phyloP scores from a whole-genome alignment of 2,888 invertebrate species.

The Parthenolecanium corni region DNA sequence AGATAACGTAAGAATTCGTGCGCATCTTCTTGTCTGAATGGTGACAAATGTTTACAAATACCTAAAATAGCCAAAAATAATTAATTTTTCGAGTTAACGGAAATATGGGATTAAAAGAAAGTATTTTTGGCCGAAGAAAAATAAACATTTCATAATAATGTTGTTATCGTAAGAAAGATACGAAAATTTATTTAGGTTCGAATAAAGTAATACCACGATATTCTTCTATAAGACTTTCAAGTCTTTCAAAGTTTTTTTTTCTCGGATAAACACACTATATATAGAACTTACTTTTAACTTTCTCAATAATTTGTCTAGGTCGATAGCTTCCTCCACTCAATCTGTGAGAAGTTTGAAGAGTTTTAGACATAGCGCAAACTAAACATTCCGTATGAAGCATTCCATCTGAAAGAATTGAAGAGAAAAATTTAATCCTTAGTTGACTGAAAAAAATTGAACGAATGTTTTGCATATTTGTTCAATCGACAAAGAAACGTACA shows the following conservation, averaged over 20 bases:
- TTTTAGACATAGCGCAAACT: constrained; percentile 74
- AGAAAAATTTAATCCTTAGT: too few species aligned
- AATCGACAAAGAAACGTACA: too few species aligned
- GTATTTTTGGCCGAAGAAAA: too few species aligned
- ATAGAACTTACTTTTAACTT: constrained; percentile 51
- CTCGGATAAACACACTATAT: too few species aligned
- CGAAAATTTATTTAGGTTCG: too few species aligned
- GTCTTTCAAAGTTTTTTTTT: neutral
- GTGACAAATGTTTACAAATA: constrained; percentile 72
- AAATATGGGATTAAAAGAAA: neutral
- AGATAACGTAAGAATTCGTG: constrained; percentile 92
- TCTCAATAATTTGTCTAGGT: constrained; percentile 72
- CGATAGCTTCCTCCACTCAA: constrained; percentile 48
- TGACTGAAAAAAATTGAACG: too few species aligned
- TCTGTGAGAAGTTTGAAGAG: constrained; percentile 46
- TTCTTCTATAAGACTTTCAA: neutral
- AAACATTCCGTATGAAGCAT: constrained; percentile 55
- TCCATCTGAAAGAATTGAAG: constrained; percentile 38
- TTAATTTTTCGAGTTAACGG: neutral
- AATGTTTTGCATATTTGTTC: too few species aligned
- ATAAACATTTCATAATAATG: too few species aligned
- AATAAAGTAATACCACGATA: neutral
- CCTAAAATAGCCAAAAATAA: too few species aligned
- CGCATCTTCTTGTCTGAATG: constrained; percentile 92
- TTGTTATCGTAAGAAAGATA: too few species aligned